phyloP scores from a whole-genome alignment of 2,113 vertebrate genomes.

The Anser brachyrhynchus region DNA sequence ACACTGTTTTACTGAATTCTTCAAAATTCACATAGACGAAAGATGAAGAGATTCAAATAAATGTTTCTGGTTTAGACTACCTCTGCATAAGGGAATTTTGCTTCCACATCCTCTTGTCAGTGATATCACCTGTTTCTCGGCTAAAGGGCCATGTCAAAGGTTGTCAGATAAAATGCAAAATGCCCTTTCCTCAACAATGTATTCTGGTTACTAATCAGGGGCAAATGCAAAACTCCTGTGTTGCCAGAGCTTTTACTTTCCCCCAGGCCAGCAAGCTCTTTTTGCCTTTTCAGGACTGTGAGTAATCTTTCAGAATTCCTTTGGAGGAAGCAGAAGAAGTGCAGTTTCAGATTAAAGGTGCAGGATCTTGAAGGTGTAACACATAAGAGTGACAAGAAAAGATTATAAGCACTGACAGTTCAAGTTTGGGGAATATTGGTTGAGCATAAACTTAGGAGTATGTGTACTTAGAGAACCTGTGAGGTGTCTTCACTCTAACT shows the following conservation, averaged over 20 bases:
- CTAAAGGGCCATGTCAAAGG: background rate
- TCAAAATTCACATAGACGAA: background rate
- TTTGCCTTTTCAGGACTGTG: background rate
- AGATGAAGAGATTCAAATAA: background rate
- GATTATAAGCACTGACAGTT: background rate
- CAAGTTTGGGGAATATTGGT: background rate
- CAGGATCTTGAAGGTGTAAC: background rate
- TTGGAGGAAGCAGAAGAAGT: background rate
- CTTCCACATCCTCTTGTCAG: background rate
- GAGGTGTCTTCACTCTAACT: background rate
- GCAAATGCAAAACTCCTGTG: background rate
- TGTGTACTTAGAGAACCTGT: background rate
- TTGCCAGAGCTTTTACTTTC: background rate
- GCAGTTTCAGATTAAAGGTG: background rate
- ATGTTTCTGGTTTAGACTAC: background rate
- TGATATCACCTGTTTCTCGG: background rate
- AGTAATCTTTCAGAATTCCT: background rate
- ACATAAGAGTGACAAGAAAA: background rate
- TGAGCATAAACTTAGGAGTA: background rate
- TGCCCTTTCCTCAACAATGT: background rate
- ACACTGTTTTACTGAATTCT: background rate
- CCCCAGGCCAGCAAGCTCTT: background rate
- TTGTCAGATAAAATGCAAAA: slow-evolving; percentile 29
- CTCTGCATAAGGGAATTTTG: background rate
- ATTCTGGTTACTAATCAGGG: background rate